Percentiles rank a stretch among this genome's conserved stretches.
phyloP scores from a whole-genome alignment of 2,797 vertebrate genomes.

The Eulemur coronatus region DNA sequence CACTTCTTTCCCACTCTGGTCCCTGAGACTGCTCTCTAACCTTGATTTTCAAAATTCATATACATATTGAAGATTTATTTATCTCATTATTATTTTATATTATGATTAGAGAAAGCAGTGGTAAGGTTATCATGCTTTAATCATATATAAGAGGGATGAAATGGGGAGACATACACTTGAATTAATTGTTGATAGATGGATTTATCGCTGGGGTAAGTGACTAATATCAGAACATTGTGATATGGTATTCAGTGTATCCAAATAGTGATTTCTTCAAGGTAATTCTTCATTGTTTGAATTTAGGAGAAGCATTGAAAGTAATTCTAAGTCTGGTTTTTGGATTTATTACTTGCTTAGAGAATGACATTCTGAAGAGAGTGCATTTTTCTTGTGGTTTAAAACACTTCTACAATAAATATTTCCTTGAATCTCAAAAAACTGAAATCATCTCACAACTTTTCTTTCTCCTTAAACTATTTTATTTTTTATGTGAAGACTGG shows the following conservation, averaged over 20 bases:
- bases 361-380: background rate
- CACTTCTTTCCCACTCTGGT: background rate
- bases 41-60: background rate
- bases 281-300: background rate
- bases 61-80: background rate
- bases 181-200: background rate
- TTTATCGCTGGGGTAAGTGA: background rate
- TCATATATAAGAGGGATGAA: background rate
- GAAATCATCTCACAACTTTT: background rate
- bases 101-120: background rate
- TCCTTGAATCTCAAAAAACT: background rate
- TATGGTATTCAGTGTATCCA: background rate
- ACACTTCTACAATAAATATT: background rate
- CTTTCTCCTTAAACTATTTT: conserved; percentile 14
- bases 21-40: background rate
- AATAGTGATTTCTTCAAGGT: background rate
- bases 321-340: background rate
- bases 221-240: background rate
- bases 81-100: background rate
- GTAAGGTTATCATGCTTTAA: background rate
- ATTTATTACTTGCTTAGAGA: background rate
- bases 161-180: background rate
- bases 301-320: background rate
- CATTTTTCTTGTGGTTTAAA: background rate
- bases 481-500: background rate